Evolutionary conservation across 1,140 invertebrate species (phyloP).

Genomic region (Macrocentrus cingulum): DNA sequence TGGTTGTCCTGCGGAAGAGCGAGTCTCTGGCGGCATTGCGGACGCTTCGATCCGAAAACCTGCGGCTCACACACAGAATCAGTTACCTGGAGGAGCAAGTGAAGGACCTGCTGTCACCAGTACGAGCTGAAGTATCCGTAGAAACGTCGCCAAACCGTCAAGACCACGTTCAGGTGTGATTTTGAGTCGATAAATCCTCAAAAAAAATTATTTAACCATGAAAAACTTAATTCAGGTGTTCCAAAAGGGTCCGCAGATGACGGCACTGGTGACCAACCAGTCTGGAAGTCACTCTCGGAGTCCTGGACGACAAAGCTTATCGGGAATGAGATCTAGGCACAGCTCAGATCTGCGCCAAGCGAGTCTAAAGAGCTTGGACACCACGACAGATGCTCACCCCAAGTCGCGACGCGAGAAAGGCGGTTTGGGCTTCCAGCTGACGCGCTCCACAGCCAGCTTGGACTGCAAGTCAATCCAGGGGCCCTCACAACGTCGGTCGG

Average conservation of each 20-base stretch:
- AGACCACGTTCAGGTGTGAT: slow-evolving; percentile 45
- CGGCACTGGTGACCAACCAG: slow-evolving; percentile 61
- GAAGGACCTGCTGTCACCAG: slow-evolving; percentile 63
- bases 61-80: slow-evolving; percentile 81
- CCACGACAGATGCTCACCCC: slow-evolving; percentile 43
- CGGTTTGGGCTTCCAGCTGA: slow-evolving; percentile 38
- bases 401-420: slow-evolving; percentile 40
- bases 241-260: slow-evolving; percentile 64
- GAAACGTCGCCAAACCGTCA: slow-evolving; percentile 33
- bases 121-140: slow-evolving; percentile 38
- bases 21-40: slow-evolving; percentile 65
- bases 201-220: neutral
- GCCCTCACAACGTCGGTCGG: slow-evolving; percentile 36
- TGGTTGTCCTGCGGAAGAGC: slow-evolving; percentile 56
- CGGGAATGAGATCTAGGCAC: slow-evolving; percentile 41
- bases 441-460: slow-evolving; percentile 48
- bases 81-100: slow-evolving; percentile 89
- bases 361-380: slow-evolving; percentile 42
- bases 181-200: no score
- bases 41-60: slow-evolving; percentile 74
- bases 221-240: slow-evolving; percentile 60
- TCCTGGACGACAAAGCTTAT: slow-evolving; percentile 44
- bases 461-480: slow-evolving; percentile 44
- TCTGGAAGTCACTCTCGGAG: slow-evolving; percentile 61
- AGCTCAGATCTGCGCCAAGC: slow-evolving; percentile 31